These are phyloP conservation scores for Pseudochromis fuscus DNA, from an alignment of 2,797 vertebrate species.

Conservation along the genomic window DNA sequence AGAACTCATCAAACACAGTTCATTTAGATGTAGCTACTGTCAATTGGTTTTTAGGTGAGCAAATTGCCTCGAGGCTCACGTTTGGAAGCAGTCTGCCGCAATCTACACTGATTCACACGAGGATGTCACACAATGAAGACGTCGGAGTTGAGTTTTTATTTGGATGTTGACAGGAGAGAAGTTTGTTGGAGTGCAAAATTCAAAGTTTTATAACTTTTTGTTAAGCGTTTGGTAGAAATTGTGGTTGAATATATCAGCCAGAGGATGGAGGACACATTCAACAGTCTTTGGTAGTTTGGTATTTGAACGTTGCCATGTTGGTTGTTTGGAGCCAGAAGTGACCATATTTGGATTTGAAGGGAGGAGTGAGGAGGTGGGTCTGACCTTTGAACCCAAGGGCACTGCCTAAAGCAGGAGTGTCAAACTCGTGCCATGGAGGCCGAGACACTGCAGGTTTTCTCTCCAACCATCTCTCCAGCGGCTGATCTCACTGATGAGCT, in stretches of 20 bases:
- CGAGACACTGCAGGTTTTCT: too few relatives aligned
- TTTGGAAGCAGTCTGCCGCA: conserved; percentile 32
- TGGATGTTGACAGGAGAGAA: conserved; percentile 5
- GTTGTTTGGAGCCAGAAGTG: too few relatives aligned
- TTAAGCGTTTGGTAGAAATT: background rate
- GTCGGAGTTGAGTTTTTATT: conserved; percentile 18
- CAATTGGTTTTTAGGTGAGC: conserved; percentile 62
- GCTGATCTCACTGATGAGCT: too few relatives aligned
- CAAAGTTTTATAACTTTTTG: conserved; percentile 6
- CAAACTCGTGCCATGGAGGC: too few relatives aligned
- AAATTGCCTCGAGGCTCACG: conserved; percentile 36
- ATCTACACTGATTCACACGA: conserved; percentile 34
- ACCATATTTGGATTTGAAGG: too few relatives aligned
- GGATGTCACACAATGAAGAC: conserved; percentile 17
- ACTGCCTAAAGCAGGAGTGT: too few relatives aligned
- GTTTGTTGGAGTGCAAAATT: conserved; percentile 15
- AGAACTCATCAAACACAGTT: conserved; percentile 74
- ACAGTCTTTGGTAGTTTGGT: too few relatives aligned
- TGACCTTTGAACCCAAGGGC: too few relatives aligned
- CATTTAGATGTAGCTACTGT: conserved; percentile 61
- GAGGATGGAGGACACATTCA: too few relatives aligned
- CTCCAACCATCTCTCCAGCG: too few relatives aligned
- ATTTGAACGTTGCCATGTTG: too few relatives aligned
- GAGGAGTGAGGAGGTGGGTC: too few relatives aligned
- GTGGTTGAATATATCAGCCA: background rate